Conservation (phyloP, 2,113 vertebrate genomes). For the Podarcis muralis region DNA sequence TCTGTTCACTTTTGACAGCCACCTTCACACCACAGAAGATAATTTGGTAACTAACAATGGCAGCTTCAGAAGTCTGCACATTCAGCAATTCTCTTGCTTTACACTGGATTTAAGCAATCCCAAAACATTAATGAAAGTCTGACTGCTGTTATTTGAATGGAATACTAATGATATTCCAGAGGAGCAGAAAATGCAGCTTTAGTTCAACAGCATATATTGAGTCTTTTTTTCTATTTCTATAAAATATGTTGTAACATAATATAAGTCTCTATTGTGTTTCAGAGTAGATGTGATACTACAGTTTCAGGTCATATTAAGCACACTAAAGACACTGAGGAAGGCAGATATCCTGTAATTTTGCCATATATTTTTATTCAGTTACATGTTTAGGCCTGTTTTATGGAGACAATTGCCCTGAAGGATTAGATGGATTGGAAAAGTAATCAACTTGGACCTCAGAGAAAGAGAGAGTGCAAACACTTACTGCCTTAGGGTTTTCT, state of each 20-base stretch:
- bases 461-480: too few species aligned
- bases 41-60: background rate
- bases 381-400: background rate
- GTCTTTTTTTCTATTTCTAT: background rate
- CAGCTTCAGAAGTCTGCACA: background rate
- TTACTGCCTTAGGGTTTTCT: too few species aligned
- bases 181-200: background rate
- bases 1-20: background rate
- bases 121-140: background rate
- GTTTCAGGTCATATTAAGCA: background rate
- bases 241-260: background rate
- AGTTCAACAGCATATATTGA: background rate
- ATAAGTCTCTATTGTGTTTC: background rate
- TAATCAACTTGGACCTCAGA: too few species aligned
- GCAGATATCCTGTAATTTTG: background rate
- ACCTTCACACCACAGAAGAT: background rate
- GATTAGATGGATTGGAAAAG: too few species aligned
- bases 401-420: too few species aligned
- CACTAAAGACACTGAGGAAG: background rate
- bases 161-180: background rate
- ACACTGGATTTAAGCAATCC: background rate
- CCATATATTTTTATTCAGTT: background rate
- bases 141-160: background rate
- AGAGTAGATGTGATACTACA: background rate
- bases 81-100: background rate